phyloP scores from a whole-genome alignment of 2,888 invertebrate species.

The Drosophila nigritarsus region DNA sequence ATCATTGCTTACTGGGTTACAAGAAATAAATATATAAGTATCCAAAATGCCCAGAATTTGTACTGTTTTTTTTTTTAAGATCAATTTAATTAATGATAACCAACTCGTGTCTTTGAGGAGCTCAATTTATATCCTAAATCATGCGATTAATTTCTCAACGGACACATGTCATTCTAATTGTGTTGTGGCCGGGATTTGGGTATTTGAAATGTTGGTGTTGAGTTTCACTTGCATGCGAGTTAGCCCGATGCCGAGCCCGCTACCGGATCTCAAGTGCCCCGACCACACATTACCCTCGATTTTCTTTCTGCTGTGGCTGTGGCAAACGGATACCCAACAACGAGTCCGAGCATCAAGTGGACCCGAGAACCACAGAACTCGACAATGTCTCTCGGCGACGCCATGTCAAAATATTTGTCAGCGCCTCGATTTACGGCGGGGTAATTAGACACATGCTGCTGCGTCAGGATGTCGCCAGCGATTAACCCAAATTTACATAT shows the following conservation, averaged over 20 bases:
- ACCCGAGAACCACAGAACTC: conserved; percentile 19
- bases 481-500: conserved; percentile 54
- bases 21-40: neutral
- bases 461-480: conserved; percentile 70
- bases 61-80: neutral
- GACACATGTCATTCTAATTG: conserved; percentile 16
- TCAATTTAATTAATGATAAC: neutral
- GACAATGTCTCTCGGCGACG: conserved; percentile 56
- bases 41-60: neutral
- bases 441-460: conserved; percentile 55
- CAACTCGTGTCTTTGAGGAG: neutral
- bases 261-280: conserved; percentile 59
- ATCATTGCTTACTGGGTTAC: neutral
- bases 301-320: neutral
- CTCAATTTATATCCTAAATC: neutral
- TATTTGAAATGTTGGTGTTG: conserved; percentile 20
- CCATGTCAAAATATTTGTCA: conserved; percentile 79
- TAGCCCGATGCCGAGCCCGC: conserved; percentile 16
- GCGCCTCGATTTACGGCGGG: conserved; percentile 65
- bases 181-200: conserved; percentile 6
- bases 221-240: conserved; percentile 28
- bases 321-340: conserved; percentile 7
- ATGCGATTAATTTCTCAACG: conserved; percentile 9
- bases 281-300: conserved; percentile 50
- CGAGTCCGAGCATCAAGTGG: conserved; percentile 53